Conservation (phyloP, 2,797 vertebrate genomes). For the Esox lucius region DNA sequence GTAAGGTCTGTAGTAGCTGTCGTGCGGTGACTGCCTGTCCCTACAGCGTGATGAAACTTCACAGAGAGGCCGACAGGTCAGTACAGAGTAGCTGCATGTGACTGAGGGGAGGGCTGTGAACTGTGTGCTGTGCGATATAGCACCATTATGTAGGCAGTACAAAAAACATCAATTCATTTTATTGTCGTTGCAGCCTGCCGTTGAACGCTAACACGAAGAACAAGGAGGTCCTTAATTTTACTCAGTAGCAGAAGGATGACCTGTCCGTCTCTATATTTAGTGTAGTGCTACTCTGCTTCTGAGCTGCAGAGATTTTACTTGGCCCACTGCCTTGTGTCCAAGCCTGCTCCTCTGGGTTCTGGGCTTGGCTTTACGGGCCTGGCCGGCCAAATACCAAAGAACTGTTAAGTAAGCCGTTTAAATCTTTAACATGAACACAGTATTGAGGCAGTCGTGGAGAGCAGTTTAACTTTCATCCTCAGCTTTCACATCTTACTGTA, state of each 20-base stretch:
- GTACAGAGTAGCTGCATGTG: neutral
- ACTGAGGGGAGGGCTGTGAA: neutral
- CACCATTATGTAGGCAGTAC: neutral
- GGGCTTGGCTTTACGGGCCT: neutral
- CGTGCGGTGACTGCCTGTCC: no score
- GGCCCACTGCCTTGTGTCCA: slow-evolving; percentile 30
- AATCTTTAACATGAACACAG: slow-evolving; percentile 40
- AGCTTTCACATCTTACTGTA: slow-evolving; percentile 6
- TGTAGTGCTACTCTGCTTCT: slow-evolving; percentile 12
- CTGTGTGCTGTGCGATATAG: neutral
- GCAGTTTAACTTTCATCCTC: slow-evolving; percentile 16
- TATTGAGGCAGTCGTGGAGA: neutral
- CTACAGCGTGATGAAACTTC: no score
- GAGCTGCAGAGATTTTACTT: slow-evolving; percentile 27
- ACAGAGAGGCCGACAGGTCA: no score
- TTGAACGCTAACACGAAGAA: neutral
- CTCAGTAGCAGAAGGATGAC: slow-evolving; percentile 24
- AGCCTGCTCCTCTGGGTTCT: slow-evolving; percentile 31
- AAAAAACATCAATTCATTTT: neutral
- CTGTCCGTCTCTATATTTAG: slow-evolving; percentile 27
- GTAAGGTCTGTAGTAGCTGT: no score
- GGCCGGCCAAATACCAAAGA: slow-evolving; percentile 24
- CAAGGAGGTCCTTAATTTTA: neutral
- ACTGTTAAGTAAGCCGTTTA: slow-evolving; percentile 49
- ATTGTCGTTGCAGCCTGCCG: neutral